Evolutionary conservation across 1,140 invertebrate genomes (phyloP).

Genomic region (Globodera ellingtonae): DNA sequence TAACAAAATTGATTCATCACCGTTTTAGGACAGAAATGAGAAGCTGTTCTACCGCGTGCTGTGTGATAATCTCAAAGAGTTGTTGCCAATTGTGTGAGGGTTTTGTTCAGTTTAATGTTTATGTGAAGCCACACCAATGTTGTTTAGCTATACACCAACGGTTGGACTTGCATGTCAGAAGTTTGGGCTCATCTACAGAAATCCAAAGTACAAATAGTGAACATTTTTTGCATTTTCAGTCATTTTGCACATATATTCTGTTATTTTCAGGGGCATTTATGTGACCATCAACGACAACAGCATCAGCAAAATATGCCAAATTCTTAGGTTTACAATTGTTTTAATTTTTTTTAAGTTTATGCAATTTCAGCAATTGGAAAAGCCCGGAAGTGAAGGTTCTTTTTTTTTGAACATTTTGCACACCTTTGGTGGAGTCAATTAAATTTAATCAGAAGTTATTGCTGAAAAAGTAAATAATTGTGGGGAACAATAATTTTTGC

Average conservation of each 20-base stretch:
- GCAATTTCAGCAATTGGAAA: slow-evolving; percentile 17
- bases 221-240: not conserved
- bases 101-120: no score
- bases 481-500: no score
- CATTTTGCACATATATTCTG: not conserved
- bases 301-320: slow-evolving; percentile 70
- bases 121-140: no score
- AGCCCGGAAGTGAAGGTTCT: slow-evolving; percentile 5
- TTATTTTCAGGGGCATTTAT: slow-evolving; percentile 75
- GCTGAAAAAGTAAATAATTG: no score
- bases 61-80: slow-evolving; percentile 81
- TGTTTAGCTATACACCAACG: slow-evolving; percentile 78
- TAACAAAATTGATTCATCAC: not conserved
- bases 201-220: slow-evolving; percentile 73
- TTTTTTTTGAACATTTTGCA: not conserved
- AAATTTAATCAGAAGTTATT: no score
- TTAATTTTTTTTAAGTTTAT: not conserved
- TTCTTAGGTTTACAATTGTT: slow-evolving; percentile 65
- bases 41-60: slow-evolving; percentile 90
- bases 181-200: slow-evolving; percentile 88
- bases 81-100: slow-evolving; percentile 85
- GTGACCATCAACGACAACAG: slow-evolving; percentile 94
- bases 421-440: no score
- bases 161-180: slow-evolving; percentile 95
- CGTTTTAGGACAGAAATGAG: slow-evolving; percentile 85